These are phyloP conservation scores for Trachythela sp. DNA, from an alignment of 64 coral and sea anemone genomes.

Conservation along the genomic window DNA sequence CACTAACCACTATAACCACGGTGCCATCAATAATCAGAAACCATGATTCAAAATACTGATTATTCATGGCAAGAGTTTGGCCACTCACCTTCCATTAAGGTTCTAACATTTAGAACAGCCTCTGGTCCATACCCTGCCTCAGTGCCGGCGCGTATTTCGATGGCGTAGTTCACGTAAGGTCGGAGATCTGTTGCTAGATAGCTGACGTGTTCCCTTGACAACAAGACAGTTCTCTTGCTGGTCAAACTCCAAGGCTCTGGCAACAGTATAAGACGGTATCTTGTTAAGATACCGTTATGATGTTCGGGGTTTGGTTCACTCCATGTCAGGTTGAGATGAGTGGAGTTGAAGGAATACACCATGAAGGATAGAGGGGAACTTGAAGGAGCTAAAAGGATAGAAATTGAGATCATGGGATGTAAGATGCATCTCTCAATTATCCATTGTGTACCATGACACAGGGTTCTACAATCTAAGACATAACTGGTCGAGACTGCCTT, in stretches of 20 bases:
- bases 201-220: not conserved
- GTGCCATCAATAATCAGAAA: not conserved
- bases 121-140: not conserved
- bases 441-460: too few species aligned
- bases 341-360: not conserved
- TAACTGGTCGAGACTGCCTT: too few species aligned
- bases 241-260: not conserved
- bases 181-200: not conserved
- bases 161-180: not conserved
- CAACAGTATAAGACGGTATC: not conserved
- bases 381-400: not conserved
- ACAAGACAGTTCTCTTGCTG: not conserved
- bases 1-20: too few species aligned
- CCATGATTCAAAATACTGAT: not conserved
- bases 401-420: not conserved
- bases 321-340: not conserved
- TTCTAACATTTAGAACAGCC: not conserved
- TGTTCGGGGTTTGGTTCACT: not conserved
- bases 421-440: too few species aligned
- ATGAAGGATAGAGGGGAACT: not conserved
- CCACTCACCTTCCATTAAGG: not conserved
- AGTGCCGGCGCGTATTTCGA: slow-evolving; percentile 3
- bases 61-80: not conserved
- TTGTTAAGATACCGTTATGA: not conserved
- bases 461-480: too few species aligned